Evolutionary conservation across 2,797 vertebrate genomes (phyloP), one percentile per base, ranked within the genome.

Genomic region (Rhodeus uyekii): DNA sequence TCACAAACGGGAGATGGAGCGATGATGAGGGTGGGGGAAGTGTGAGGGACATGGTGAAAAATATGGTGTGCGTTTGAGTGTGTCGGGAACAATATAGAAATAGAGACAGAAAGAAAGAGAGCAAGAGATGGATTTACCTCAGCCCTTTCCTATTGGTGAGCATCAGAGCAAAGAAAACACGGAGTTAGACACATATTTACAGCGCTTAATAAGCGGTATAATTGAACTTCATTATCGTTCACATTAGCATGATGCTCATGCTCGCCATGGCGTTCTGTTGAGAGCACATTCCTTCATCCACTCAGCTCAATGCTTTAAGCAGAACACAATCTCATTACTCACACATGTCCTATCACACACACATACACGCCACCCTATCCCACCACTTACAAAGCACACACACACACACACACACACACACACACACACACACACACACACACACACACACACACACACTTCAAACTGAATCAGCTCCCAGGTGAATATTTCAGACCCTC

Each of bases 101-200:
- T 9, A n/a, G 32, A 36, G 7, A 36, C 12, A 48, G 27, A 60
- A 58, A 53, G 36, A 48, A 24, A 58, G 19, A 77, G 36, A 32
- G 32, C 10, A 22, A 55, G 34, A 58, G 8, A 38, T 14, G 86
- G 64, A 74, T 91, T 74, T 82, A 95, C 94, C 92, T 93, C 92
- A 42, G 92, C 92, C 87, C 93, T 90, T 32, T 94, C 93, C 94
- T 61, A 63, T 53, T 63, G 38, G 73, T 85, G 65, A 87, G 85
- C 81, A 86, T 87, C 88, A 88, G 77, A 48, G 53, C 80, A 87
- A 65, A 84, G 60, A 85, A 5, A 67, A 79, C 81, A 18, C 83
- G 9, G 22, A 22, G 78, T 8, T 81, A n/a, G 63, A 72, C 32
- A 65, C 34, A 76, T 12, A 63, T 48, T 74, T 27, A 78, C 38